A percentile compares a stretch with the other conserved stretches of the same genome.
Evolutionary conservation across 2,113 vertebrate species (phyloP).

Genomic region (Lophotis ruficrista): DNA sequence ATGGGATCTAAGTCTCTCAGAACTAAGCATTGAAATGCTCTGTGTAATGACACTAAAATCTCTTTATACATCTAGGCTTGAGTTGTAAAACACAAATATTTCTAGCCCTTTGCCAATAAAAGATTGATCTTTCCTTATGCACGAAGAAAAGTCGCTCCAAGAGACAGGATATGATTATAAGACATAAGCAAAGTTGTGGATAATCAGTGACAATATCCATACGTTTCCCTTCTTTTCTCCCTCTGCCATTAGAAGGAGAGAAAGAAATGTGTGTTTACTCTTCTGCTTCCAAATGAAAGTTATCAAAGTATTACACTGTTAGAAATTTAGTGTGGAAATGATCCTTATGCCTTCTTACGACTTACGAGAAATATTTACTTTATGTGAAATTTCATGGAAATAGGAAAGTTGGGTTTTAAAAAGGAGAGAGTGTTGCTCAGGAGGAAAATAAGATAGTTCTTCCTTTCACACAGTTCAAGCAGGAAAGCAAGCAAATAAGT

Average conservation of each 20-base stretch:
- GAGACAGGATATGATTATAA: not conserved
- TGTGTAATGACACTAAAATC: not conserved
- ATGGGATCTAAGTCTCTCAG: not conserved
- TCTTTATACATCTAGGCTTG: not conserved
- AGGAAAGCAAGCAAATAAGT: not conserved
- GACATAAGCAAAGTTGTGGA: not conserved
- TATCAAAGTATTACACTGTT: not conserved
- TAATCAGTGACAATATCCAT: not conserved
- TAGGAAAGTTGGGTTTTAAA: not conserved
- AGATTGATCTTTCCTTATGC: not conserved
- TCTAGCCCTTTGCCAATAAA: not conserved
- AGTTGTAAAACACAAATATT: not conserved
- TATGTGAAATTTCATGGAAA: not conserved
- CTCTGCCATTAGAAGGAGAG: not conserved
- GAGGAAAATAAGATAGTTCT: not conserved
- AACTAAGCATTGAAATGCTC: not conserved
- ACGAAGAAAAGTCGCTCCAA: not conserved
- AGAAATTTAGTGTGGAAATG: not conserved
- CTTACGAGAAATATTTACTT: not conserved
- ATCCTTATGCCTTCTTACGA: not conserved
- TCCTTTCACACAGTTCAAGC: not conserved
- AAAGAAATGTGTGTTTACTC: not conserved
- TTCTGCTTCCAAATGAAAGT: not conserved
- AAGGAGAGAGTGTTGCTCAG: not conserved
- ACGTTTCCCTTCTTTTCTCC: not conserved